Conservation (phyloP, 2,888 invertebrate genomes). For the Eledone cirrhosa region DNA sequence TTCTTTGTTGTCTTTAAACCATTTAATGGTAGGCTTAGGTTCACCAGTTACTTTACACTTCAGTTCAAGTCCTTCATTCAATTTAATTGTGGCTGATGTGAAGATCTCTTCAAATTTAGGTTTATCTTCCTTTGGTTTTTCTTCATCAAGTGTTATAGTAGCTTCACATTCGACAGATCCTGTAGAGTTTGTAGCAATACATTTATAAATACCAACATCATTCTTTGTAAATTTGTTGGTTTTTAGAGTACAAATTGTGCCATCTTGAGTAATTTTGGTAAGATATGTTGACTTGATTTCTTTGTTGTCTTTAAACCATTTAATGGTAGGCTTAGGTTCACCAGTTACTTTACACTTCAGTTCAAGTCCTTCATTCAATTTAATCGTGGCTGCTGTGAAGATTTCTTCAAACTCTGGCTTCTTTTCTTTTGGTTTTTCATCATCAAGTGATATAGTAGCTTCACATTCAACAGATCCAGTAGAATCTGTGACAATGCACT, state of each 20-base stretch:
- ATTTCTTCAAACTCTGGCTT: slow-evolving; percentile 13
- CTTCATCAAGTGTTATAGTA: slow-evolving; percentile 78
- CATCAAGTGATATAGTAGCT: slow-evolving; percentile 81
- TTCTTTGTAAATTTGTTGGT: slow-evolving; percentile 54
- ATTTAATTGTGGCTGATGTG: slow-evolving; percentile 50
- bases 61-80: slow-evolving; percentile 67
- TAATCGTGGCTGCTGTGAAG: slow-evolving; percentile 34
- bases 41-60: slow-evolving; percentile 86
- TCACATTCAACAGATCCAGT: slow-evolving; percentile 81
- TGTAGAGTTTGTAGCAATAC: slow-evolving; percentile 87
- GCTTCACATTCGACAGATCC: slow-evolving; percentile 78
- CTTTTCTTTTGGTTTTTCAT: slow-evolving; percentile 67
- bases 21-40: slow-evolving; percentile 86
- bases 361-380: slow-evolving; percentile 10
- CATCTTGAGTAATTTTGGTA: slow-evolving; percentile 78
- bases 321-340: slow-evolving; percentile 83
- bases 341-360: slow-evolving; percentile 81
- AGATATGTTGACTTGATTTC: slow-evolving; percentile 73
- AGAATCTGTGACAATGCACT: slow-evolving; percentile 89
- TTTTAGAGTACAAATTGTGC: slow-evolving; percentile 55
- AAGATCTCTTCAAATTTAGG: slow-evolving; percentile 9
- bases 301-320: slow-evolving; percentile 36
- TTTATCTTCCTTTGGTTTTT: background rate
- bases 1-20: slow-evolving; percentile 74
- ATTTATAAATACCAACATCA: slow-evolving; percentile 85